phyloP scores from a whole-genome alignment of 1,140 invertebrate genomes.

The Drosophila simulans region DNA sequence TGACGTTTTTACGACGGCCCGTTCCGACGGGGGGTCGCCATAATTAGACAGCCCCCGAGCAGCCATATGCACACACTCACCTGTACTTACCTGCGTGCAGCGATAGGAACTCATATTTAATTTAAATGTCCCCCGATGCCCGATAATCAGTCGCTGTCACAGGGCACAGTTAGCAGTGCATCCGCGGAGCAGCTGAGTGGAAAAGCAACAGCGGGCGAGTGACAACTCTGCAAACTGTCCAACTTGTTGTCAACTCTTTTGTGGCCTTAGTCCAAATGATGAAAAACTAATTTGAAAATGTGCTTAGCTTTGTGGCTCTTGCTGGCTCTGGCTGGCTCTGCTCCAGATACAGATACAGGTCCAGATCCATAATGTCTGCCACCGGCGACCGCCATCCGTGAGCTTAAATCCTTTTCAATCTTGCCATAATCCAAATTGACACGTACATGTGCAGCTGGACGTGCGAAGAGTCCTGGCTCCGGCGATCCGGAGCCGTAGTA shows the following conservation, averaged over 20 bases:
- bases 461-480: constrained; percentile 42
- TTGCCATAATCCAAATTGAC: constrained; percentile 78
- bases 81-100: constrained; percentile 8
- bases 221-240: constrained; percentile 41
- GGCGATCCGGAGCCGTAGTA: constrained; percentile 7
- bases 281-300: constrained; percentile 79
- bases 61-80: constrained; percentile 10
- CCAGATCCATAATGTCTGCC: constrained; percentile 23
- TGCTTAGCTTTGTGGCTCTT: constrained; percentile 47
- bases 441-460: constrained; percentile 55
- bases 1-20: constrained; percentile 73
- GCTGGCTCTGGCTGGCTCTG: background rate
- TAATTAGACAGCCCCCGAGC: constrained; percentile 60
- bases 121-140: constrained; percentile 67
- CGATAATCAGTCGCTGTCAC: constrained; percentile 71
- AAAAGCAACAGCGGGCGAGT: constrained; percentile 3
- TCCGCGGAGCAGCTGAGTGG: constrained; percentile 44
- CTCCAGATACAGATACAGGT: background rate
- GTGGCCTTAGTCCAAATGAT: constrained; percentile 50
- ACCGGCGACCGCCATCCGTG: constrained; percentile 6
- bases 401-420: constrained; percentile 72
- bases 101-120: constrained; percentile 65
- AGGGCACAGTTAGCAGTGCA: constrained; percentile 31
- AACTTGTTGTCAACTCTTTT: constrained; percentile 43
- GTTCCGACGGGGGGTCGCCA: constrained; percentile 37